Base-by-base conservation (phyloP, 2,113 vertebrate species). In the Scomber colias region DNA sequence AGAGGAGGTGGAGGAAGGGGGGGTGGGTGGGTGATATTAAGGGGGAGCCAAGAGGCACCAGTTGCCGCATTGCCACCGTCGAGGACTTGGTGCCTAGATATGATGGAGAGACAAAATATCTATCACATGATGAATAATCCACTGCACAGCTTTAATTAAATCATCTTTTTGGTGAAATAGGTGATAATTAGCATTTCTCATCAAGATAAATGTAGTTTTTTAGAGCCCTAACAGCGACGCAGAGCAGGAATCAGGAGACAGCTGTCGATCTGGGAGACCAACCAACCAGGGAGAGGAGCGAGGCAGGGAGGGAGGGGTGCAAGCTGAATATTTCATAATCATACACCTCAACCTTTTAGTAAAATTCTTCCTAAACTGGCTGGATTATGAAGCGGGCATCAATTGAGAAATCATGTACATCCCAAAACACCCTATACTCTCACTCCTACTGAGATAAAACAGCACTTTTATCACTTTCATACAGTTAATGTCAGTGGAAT, bases 1-100 rank as follows among this genome's bases (percentile, higher is more conserved):
- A 57, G 10, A 0, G 55, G 21, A 0, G 27, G 31, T 35, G 30
- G 40, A 27, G 14, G 48, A n/a, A 5, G 51, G 50, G 12, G 16
- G 1, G 10, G 72, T 50, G 46, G 10, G 72, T 50, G 46, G 46
- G 24, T 0, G 55, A 15, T 67, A 53, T 65, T n/a, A 14, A 21
- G 55, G 40, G 64, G 62, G 27, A 62, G 75, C 53, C 24, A 49
- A 48, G 61, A 74, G 71, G 77, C 82, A 92, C 87, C 81, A 88
- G 88, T 91, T 91, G 87, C 90, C 81, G 92, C 92, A 92, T 91
- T 90, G 89, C 84, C 82, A 73, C 85, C 4, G 16, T 69, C 17
- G 30, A 77, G 40, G 71, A 86, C 57, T 89, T 84, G 45, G 31
- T 30, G 56, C 31, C 15, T 21, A 60, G 81, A 76, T 15, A 15